Conservation (phyloP, 1,140 invertebrate species). For the Neodiprion virginianus region DNA sequence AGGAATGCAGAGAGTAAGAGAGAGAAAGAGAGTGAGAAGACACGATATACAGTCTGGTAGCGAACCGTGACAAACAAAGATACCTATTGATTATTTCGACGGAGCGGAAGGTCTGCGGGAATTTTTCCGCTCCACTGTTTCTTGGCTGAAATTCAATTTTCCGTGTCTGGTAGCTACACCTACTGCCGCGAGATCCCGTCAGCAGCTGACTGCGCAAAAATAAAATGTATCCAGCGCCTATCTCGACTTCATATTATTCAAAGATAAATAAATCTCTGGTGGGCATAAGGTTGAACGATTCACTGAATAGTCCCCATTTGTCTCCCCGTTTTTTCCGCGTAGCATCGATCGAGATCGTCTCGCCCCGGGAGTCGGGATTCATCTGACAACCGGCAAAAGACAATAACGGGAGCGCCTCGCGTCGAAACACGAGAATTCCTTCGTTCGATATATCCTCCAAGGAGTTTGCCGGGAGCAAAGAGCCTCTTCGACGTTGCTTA, state of each 20-base stretch:
- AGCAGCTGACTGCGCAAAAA: not conserved
- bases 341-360: not conserved
- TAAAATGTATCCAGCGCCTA: not conserved
- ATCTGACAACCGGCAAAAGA: not conserved
- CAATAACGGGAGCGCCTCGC: constrained; percentile 10
- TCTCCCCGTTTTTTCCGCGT: not conserved
- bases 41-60: no score
- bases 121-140: not conserved
- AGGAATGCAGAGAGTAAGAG: no score
- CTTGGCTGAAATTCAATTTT: not conserved
- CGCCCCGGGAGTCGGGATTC: constrained; percentile 1
- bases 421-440: not conserved
- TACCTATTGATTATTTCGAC: no score
- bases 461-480: constrained; percentile 4
- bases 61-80: no score
- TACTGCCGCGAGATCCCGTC: not conserved
- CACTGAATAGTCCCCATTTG: not conserved
- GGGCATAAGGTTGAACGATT: no score
- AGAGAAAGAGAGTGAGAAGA: no score
- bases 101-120: not conserved
- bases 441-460: constrained; percentile 1
- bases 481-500: not conserved
- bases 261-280: not conserved
- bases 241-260: not conserved
- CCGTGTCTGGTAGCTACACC: not conserved